phyloP scores from a whole-genome alignment of 1,140 invertebrate genomes.

The Atta colombica region DNA sequence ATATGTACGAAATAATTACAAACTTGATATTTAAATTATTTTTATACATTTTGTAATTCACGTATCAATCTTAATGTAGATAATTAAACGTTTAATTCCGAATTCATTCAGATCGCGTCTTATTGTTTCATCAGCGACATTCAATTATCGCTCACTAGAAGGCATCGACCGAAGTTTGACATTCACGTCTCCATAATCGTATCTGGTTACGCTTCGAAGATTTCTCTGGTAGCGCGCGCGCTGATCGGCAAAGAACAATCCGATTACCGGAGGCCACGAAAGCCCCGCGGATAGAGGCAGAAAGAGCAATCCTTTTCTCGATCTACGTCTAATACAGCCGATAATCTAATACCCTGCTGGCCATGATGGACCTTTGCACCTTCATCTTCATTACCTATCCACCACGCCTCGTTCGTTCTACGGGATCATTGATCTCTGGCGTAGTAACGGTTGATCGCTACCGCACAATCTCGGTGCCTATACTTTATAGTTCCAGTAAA shows the following conservation, averaged over 20 bases:
- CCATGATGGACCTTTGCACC: slow-evolving; percentile 72
- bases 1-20: slow-evolving; percentile 2
- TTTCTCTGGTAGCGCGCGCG: slow-evolving; percentile 29
- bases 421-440: slow-evolving; percentile 69
- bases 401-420: slow-evolving; percentile 69
- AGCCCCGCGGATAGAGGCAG: slow-evolving; percentile 33
- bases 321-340: slow-evolving; percentile 68
- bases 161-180: slow-evolving; percentile 37
- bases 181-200: slow-evolving; percentile 20
- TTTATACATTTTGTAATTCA: neutral
- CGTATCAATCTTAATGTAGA: neutral
- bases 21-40: slow-evolving; percentile 20
- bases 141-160: slow-evolving; percentile 32
- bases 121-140: slow-evolving; percentile 16
- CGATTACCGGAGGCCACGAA: slow-evolving; percentile 36
- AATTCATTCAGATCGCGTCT: neutral
- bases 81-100: neutral
- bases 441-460: slow-evolving; percentile 56
- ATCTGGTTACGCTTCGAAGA: slow-evolving; percentile 45
- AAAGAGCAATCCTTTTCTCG: slow-evolving; percentile 63
- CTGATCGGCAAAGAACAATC: slow-evolving; percentile 45
- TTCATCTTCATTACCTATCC: slow-evolving; percentile 74
- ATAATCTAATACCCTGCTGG: slow-evolving; percentile 69
- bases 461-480: slow-evolving; percentile 54
- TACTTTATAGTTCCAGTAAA: slow-evolving; percentile 51